These are phyloP conservation scores for Clistopyga incitator DNA, from an alignment of 2,888 invertebrate genomes.

Conservation along the genomic window DNA sequence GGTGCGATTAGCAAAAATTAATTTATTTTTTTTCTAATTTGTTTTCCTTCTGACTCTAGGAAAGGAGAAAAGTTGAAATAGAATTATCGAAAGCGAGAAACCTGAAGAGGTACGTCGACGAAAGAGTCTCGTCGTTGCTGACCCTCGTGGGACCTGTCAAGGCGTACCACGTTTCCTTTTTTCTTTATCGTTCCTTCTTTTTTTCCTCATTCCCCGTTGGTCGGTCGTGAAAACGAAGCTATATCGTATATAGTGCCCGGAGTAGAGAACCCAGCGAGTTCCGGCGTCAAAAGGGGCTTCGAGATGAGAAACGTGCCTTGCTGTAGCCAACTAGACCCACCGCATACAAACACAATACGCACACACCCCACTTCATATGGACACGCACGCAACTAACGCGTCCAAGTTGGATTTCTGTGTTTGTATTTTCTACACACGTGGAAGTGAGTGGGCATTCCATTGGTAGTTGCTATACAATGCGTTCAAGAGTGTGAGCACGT, in stretches of 20 bases:
- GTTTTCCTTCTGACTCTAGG: neutral
- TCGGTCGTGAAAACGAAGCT: constrained; percentile 20
- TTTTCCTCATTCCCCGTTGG: neutral
- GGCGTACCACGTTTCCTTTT: constrained; percentile 37
- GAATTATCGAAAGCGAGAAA: neutral
- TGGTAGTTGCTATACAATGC: constrained; percentile 19
- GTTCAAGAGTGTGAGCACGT: constrained; percentile 5
- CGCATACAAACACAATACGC: neutral
- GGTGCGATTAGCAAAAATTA: too few relatives aligned
- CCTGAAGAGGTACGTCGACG: neutral
- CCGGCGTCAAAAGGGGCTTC: constrained; percentile 21
- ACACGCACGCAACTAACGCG: constrained; percentile 2
- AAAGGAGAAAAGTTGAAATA: neutral
- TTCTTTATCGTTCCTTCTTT: constrained; percentile 31
- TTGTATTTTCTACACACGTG: neutral
- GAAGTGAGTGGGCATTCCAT: constrained; percentile 11
- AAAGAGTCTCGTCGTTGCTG: neutral
- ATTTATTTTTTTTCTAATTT: too few relatives aligned
- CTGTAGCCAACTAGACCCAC: constrained; percentile 21
- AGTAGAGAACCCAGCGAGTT: neutral
- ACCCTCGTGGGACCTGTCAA: constrained; percentile 24
- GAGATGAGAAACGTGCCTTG: constrained; percentile 31
- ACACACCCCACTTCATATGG: neutral
- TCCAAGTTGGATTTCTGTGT: neutral
- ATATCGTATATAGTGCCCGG: neutral